Conservation (phyloP, 2,888 invertebrate species). For the Caenorhabditis sp. region DNA sequence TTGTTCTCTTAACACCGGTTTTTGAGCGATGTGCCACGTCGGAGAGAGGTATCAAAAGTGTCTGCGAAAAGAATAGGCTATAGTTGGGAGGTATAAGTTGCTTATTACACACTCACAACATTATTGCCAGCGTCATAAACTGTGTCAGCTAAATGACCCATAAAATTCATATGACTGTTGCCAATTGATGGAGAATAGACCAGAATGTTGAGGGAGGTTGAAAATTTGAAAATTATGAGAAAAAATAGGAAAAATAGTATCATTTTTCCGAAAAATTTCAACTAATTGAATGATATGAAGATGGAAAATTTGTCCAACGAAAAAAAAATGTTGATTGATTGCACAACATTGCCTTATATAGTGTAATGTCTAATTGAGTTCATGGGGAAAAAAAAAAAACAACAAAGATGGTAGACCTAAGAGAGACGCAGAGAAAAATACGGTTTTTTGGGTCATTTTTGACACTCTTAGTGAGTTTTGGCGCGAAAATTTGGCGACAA, state of each 20-base stretch:
- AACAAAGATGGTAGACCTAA: too few species aligned
- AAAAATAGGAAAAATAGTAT: background rate
- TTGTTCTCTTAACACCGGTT: background rate
- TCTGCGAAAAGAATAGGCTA: too few species aligned
- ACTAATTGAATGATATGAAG: background rate
- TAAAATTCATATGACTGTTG: constrained; percentile 39
- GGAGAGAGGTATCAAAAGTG: constrained; percentile 6
- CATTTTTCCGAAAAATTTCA: background rate
- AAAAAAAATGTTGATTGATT: too few species aligned
- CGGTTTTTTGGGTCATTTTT: too few species aligned
- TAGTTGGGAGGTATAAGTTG: too few species aligned
- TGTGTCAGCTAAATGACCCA: constrained; percentile 39
- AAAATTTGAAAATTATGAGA: background rate
- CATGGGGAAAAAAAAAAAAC: too few species aligned
- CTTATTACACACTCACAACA: constrained; percentile 8
- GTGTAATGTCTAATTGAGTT: too few species aligned
- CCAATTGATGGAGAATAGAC: constrained; percentile 35
- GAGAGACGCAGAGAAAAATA: too few species aligned
- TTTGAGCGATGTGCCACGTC: background rate
- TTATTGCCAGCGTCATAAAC: constrained; percentile 31
- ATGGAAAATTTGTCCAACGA: too few species aligned
- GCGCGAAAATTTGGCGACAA: too few species aligned
- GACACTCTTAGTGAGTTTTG: too few species aligned
- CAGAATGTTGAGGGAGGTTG: constrained; percentile 17
- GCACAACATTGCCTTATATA: too few species aligned